A percentile compares a stretch with the other conserved stretches of the same genome.
Evolutionary conservation across 2,113 vertebrate species (phyloP).

Genomic region (Malaclemys terrapin): DNA sequence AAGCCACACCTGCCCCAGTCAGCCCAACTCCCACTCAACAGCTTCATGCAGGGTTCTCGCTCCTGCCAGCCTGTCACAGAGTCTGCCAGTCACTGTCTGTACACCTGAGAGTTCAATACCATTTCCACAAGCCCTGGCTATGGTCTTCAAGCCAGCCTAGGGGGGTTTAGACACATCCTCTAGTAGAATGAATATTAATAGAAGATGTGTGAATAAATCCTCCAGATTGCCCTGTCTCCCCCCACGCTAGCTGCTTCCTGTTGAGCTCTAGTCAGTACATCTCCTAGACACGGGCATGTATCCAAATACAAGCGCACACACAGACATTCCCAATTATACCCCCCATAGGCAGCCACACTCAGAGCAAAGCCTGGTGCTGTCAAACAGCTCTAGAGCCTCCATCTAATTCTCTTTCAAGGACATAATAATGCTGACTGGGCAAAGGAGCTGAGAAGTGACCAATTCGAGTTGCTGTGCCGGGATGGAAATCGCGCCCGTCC

Average conservation of each 20-base stretch:
- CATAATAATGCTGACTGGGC: slow-evolving; percentile 60
- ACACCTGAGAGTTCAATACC: not conserved
- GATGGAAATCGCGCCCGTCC: slow-evolving; percentile 56
- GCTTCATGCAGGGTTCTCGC: fast-evolving
- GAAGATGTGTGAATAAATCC: not conserved
- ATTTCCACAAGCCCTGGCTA: not conserved
- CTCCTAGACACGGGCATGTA: not conserved
- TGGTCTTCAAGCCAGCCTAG: not conserved
- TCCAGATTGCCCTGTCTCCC: not conserved
- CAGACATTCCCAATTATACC: not conserved
- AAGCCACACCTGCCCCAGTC: not conserved
- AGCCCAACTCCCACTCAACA: not conserved
- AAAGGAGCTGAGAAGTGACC: slow-evolving; percentile 29
- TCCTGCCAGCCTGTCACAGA: not conserved
- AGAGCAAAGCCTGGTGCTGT: not conserved
- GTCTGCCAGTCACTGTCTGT: not conserved
- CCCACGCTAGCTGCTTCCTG: not conserved
- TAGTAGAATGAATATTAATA: not conserved
- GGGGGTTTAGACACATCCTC: not conserved
- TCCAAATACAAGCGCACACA: not conserved
- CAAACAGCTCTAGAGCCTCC: not conserved
- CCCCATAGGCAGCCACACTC: not conserved
- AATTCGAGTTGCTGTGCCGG: slow-evolving; percentile 64
- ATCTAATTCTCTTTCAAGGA: slow-evolving; percentile 25
- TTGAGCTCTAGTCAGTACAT: not conserved